Percentiles rank a stretch among this genome's conserved stretches.
Conservation (phyloP, 2,797 vertebrate species). For the Diceros bicornis region DNA sequence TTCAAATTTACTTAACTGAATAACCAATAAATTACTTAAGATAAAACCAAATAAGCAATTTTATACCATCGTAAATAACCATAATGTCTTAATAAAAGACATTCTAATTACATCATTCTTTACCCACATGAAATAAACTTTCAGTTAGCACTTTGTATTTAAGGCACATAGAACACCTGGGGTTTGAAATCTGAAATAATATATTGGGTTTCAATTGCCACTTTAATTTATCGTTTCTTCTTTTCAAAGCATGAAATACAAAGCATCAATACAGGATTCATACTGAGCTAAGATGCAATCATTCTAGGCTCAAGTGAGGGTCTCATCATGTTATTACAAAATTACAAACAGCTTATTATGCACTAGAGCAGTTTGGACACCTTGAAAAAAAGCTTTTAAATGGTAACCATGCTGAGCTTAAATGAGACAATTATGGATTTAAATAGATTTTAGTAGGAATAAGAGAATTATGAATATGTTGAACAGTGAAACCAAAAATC, state of each 20-base stretch:
- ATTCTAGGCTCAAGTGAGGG: slow-evolving; percentile 60
- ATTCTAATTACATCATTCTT: slow-evolving; percentile 59
- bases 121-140: slow-evolving; percentile 47
- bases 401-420: slow-evolving; percentile 74
- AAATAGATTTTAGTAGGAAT: slow-evolving; percentile 66
- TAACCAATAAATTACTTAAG: slow-evolving; percentile 53
- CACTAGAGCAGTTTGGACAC: slow-evolving; percentile 65
- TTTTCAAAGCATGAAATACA: slow-evolving; percentile 51
- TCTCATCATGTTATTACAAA: slow-evolving; percentile 49
- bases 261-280: slow-evolving; percentile 50
- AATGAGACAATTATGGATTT: slow-evolving; percentile 81
- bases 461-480: slow-evolving; percentile 65
- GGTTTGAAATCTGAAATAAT: slow-evolving; percentile 65
- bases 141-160: background rate
- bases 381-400: slow-evolving; percentile 73
- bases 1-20: slow-evolving; percentile 26
- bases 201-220: slow-evolving; percentile 52
- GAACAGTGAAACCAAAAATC: slow-evolving; percentile 51
- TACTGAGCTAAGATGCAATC: slow-evolving; percentile 61
- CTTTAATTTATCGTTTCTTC: slow-evolving; percentile 69
- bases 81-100: slow-evolving; percentile 52
- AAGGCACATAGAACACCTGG: slow-evolving; percentile 40
- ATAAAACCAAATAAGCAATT: background rate
- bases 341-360: slow-evolving; percentile 76
- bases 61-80: background rate